A percentile compares a stretch with the other conserved stretches of the same genome.
Conservation (phyloP, 1,140 invertebrate genomes). For the Bombus ignitus region DNA sequence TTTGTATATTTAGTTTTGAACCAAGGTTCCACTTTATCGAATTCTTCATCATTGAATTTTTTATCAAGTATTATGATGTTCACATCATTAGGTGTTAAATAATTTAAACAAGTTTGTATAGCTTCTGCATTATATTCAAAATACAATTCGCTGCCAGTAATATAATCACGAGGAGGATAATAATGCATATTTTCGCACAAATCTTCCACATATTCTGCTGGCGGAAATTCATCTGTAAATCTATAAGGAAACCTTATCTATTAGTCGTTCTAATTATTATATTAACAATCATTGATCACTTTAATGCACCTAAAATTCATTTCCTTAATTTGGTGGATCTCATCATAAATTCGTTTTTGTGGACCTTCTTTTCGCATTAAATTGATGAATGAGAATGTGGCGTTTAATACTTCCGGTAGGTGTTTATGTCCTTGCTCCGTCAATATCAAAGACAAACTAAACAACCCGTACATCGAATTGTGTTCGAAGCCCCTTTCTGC, state of each 20-base stretch:
- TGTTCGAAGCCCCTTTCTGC: constrained; percentile 89
- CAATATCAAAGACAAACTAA: constrained; percentile 89
- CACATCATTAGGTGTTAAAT: constrained; percentile 88
- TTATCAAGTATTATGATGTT: constrained; percentile 89
- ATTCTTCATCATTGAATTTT: constrained; percentile 83
- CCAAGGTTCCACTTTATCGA: constrained; percentile 88
- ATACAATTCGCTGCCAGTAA: constrained; percentile 89
- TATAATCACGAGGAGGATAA: constrained; percentile 89
- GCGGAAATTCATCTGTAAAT: constrained; percentile 87
- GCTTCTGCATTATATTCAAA: constrained; percentile 91
- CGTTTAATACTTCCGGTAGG: constrained; percentile 86
- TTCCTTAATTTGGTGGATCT: constrained; percentile 88
- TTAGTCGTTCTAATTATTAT: neutral
- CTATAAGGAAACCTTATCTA: constrained; percentile 70
- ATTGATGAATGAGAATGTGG: constrained; percentile 89
- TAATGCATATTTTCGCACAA: constrained; percentile 91
- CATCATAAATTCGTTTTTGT: constrained; percentile 88
- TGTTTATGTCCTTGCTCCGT: constrained; percentile 91
- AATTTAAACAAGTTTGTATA: constrained; percentile 86
- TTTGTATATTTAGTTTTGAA: constrained; percentile 87
- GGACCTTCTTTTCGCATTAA: constrained; percentile 86
- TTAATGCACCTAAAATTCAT: constrained; percentile 84
- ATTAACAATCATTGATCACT: neutral
- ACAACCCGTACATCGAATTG: constrained; percentile 89
- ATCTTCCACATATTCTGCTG: constrained; percentile 91